These are phyloP conservation scores for Papilio elwesi DNA, from an alignment of 2,888 invertebrate species.

Conservation along the genomic window DNA sequence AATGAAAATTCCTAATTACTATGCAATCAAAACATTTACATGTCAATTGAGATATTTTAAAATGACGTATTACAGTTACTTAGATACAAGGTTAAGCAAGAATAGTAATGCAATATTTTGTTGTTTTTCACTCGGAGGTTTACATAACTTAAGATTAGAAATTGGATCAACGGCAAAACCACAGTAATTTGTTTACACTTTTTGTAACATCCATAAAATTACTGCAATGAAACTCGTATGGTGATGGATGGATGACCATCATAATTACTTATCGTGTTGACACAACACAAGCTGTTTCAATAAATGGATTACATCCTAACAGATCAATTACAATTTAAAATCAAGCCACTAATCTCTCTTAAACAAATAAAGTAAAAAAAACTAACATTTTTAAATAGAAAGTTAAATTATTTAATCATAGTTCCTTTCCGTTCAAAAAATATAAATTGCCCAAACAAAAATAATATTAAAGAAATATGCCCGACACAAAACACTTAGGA, in stretches of 20 bases:
- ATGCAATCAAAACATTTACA: neutral
- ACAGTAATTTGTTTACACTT: constrained; percentile 1
- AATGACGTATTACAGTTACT: too few relatives aligned
- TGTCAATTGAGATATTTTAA: neutral
- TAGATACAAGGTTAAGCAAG: too few relatives aligned
- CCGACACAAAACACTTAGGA: too few relatives aligned
- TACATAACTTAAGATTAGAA: neutral
- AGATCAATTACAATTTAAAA: too few relatives aligned
- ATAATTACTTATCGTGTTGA: neutral
- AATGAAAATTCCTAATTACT: too few relatives aligned
- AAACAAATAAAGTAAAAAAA: too few relatives aligned
- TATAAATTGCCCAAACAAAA: too few relatives aligned
- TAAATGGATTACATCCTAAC: neutral
- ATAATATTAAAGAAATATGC: too few relatives aligned
- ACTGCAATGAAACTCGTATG: neutral
- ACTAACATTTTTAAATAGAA: too few relatives aligned
- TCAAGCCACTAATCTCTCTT: too few relatives aligned
- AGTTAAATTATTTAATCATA: too few relatives aligned
- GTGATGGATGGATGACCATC: neutral
- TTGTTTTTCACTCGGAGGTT: neutral
- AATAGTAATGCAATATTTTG: neutral
- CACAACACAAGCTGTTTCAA: neutral
- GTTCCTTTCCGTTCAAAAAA: too few relatives aligned
- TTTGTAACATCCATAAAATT: neutral
- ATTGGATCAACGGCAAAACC: neutral